Percentiles rank a stretch among this genome's conserved stretches.
Conservation (phyloP, 2,888 invertebrate genomes). For the Erebia palarica region DNA sequence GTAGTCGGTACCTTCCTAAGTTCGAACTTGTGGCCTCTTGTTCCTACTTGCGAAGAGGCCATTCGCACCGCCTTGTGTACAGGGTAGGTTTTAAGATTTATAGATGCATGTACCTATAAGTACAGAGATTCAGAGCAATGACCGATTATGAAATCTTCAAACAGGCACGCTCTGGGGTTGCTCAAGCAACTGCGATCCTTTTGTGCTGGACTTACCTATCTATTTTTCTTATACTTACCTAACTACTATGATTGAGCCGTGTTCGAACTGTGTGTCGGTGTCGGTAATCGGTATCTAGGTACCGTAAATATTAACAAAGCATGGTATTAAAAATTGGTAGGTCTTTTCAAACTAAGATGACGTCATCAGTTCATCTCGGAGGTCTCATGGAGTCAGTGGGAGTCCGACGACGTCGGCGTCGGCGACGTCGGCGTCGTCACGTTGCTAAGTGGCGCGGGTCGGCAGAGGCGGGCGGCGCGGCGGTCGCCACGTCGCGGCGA, state of each 20-base stretch:
- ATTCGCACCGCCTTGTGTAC: no score
- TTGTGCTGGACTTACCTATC: neutral
- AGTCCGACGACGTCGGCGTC: constrained; percentile 39
- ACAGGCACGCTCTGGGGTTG: neutral
- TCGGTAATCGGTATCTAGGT: neutral
- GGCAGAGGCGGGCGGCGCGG: constrained; percentile 46
- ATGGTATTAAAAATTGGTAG: neutral
- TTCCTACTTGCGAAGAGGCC: no score
- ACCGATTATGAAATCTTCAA: constrained; percentile 13
- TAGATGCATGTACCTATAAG: neutral
- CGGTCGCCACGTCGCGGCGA: constrained; percentile 55
- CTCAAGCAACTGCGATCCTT: neutral
- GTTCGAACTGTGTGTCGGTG: neutral
- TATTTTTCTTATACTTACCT: no score
- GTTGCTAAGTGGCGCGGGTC: constrained; percentile 55
- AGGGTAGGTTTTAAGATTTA: no score
- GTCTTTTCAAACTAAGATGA: neutral
- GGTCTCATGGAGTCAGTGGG: constrained; percentile 37
- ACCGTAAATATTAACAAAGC: neutral
- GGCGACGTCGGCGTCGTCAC: constrained; percentile 50
- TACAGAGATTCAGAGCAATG: constrained; percentile 3
- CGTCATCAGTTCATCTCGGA: constrained; percentile 33
- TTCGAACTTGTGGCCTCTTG: no score
- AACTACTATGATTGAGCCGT: no score
- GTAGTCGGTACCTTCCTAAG: no score